Evolutionary conservation across 1,140 invertebrate species (phyloP), one percentile per base, ranked within the genome.

Genomic region (Hormaphis cornu): DNA sequence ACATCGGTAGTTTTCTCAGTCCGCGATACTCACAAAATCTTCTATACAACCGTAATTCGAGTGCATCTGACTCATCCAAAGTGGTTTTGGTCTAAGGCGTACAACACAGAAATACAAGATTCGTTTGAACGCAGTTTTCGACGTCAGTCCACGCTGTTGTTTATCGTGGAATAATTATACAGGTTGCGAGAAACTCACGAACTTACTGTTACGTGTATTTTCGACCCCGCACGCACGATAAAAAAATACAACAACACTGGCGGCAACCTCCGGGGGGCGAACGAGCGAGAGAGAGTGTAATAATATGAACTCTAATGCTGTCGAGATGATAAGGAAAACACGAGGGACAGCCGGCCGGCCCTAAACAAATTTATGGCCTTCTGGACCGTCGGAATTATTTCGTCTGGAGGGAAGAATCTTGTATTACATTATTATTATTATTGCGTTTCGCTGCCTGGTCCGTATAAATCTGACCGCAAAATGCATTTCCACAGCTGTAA

Each of bases 381-480:
- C 61, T 66, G 61, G 61, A 66, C 61, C 61, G 61, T 66, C 24
- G 61, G 61, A 66, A 66, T 66, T 66, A 66, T 66, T 66, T 66
- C 42, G 44, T 66, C 61, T 48, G 44, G 61, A 66, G 61, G 61
- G 61, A 66, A 66, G 61, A 66, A 66, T 66, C 61, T 66, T 66
- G 61, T 66, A 66, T 66, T 66, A 66, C 61, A 66, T 66, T 66
- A 66, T 66, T 66, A 46, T n/a, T n/a, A 58, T 66, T 66, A 66
- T 66, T 66, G 61, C 42, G 61, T 66, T 66, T 48, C 35, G 61
- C 44, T 50, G 61, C 42, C 61, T 66, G 48, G 61, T 35, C 42
- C 61, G 61, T 66, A n/a, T n/a, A 66, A 66, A 66, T 66, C 61
- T 66, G 61, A 66, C 61, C 61, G 28, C 61, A 66, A 66, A 66